Percentiles rank a stretch among this genome's conserved stretches.
Conservation (phyloP, 2,113 vertebrate species). For the Pteruthius melanotis region DNA sequence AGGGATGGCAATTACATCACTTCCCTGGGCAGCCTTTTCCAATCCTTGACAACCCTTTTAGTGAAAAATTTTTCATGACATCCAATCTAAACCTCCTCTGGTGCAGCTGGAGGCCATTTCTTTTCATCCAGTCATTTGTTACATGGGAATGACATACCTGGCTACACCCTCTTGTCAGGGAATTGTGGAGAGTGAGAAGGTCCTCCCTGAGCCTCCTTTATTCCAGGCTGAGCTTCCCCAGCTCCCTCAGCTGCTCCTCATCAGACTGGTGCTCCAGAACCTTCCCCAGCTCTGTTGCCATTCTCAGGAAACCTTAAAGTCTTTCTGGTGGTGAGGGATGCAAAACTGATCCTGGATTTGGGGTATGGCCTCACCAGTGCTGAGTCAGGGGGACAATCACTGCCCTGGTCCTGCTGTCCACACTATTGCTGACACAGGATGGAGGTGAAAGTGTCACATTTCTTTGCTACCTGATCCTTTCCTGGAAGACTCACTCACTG, state of each 20-base stretch:
- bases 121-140: neutral
- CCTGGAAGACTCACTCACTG: neutral
- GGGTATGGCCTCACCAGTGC: neutral
- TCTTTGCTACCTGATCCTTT: neutral
- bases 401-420: neutral
- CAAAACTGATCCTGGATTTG: neutral
- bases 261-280: neutral
- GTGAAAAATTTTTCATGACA: neutral
- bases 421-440: neutral
- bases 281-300: neutral
- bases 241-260: neutral
- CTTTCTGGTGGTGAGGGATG: neutral
- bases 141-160: neutral
- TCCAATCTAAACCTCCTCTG: neutral
- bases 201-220: neutral
- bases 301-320: neutral
- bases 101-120: accelerated
- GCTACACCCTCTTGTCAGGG: neutral
- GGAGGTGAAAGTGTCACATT: neutral
- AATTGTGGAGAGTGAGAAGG: neutral
- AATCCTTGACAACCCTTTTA: neutral
- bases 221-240: neutral
- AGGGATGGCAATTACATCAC: neutral
- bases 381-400: neutral
- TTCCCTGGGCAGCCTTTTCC: neutral